Base-by-base conservation (phyloP, 2,113 vertebrate genomes). In the Neogobius melanostomus region DNA sequence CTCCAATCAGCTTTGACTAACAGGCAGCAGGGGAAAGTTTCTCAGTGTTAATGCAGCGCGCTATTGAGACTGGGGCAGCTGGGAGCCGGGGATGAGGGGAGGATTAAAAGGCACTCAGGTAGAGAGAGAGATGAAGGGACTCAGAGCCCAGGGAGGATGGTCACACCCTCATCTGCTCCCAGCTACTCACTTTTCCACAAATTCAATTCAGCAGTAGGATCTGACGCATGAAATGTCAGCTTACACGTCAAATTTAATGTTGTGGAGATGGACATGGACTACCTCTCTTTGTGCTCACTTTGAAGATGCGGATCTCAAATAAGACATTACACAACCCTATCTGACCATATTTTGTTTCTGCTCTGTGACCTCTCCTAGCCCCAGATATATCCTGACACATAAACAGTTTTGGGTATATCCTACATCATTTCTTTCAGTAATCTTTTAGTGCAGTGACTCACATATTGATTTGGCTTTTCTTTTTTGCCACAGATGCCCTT, bases 61-160 rank as follows among this genome's bases (percentile, higher is more conserved):
- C 84, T 83, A 85, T 88, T 90, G 85, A 82, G 78, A 64, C 84
- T 78, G 76, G 74, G 81, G 69, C 90, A 90, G 84, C 77, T 82
- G 85, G 88, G 90, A 88, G 85, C 82, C 70, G 28, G 75, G 74
- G 83, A 88, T 86, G 79, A 79, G 87, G 83, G 75, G 75, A 76
- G 89, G 90, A 91, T 92, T 92, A 93, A 85, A 84, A 76, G 76
- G 87, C 89, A 91, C 90, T 91, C 87, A 87, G 89, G 87, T 84
- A 83, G 84, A 84, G 85, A 61, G 59, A 85, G 88, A 88, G 82
- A 79, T 71, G 82, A 86, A 87, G 81, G 84, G 87, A 90, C 76
- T 84, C 81, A 84, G 84, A 84, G 80, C 80, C 87, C 76, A 47
- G 74, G 0, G 69, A 56, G 10, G 85, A 88, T 60, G 77, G 84